Percentiles rank a stretch among this genome's conserved stretches.
Evolutionary conservation across 2,888 invertebrate genomes (phyloP).

Genomic region (Drosophila parthenogenetica): DNA sequence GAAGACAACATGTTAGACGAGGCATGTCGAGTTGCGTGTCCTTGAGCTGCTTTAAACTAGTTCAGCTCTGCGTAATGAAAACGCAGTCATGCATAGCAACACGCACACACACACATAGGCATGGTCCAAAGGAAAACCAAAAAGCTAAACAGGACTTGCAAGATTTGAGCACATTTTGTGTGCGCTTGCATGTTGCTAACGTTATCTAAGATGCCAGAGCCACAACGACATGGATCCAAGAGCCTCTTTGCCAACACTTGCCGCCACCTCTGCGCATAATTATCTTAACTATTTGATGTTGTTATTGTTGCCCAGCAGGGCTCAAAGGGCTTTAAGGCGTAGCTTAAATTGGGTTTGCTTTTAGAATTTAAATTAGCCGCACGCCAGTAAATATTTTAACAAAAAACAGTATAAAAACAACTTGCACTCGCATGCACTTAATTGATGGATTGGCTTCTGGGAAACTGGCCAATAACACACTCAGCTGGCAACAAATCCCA

Average conservation of each 20-base stretch:
- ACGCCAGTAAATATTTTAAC: conserved; percentile 51
- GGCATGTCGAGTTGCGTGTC: conserved; percentile 57
- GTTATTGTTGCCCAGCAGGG: conserved; percentile 16
- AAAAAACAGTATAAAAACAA: conserved; percentile 8
- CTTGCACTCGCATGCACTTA: conserved; percentile 66
- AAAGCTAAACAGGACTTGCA: conserved; percentile 17
- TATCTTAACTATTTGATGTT: conserved; percentile 57
- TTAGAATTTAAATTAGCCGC: conserved; percentile 65
- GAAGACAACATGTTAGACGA: conserved; percentile 59
- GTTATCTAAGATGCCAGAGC: conserved; percentile 45
- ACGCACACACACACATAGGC: conserved; percentile 28
- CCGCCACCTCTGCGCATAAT: conserved; percentile 56
- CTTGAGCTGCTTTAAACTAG: conserved; percentile 74
- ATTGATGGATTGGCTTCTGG: conserved; percentile 57
- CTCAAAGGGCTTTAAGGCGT: conserved; percentile 66
- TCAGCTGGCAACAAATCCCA: conserved; percentile 30
- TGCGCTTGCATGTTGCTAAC: conserved; percentile 45
- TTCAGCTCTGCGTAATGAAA: conserved; percentile 72
- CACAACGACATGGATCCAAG: conserved; percentile 42
- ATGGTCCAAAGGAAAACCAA: conserved; percentile 38
- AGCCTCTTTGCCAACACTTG: conserved; percentile 6
- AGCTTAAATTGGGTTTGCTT: conserved; percentile 19
- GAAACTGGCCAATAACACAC: conserved; percentile 45
- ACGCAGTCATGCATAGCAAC: conserved; percentile 69
- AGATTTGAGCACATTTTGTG: conserved; percentile 41